Conservation (phyloP, 1,140 invertebrate species). For the Hestina assimilis region DNA sequence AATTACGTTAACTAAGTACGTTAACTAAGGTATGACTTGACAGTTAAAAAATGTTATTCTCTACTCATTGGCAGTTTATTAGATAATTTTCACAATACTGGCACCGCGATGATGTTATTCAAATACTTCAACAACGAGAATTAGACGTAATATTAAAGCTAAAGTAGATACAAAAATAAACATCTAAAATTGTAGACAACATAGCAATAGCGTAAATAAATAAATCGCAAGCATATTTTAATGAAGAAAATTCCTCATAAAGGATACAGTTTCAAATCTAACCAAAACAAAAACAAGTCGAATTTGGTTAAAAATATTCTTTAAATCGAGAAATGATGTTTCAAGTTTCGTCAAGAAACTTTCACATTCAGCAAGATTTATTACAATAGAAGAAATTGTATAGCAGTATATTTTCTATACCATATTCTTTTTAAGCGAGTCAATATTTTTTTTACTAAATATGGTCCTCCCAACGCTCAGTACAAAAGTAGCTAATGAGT, state of each 20-base stretch:
- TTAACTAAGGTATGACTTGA: constrained; percentile 55
- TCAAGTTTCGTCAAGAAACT: neutral
- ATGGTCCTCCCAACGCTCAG: constrained; percentile 68
- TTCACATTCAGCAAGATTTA: constrained; percentile 1
- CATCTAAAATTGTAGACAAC: constrained; percentile 55
- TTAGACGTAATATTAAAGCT: constrained; percentile 34
- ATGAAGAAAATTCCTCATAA: neutral
- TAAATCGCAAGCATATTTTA: constrained; percentile 14
- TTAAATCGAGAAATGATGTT: no score
- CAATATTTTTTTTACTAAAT: constrained; percentile 33
- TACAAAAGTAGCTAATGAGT: constrained; percentile 68
- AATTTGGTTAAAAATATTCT: neutral
- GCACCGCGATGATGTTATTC: constrained; percentile 22
- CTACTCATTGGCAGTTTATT: constrained; percentile 61
- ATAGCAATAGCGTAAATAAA: constrained; percentile 38
- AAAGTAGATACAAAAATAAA: constrained; percentile 63
- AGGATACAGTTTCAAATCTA: neutral
- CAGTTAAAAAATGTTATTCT: constrained; percentile 39
- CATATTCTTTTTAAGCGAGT: constrained; percentile 11
- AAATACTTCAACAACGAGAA: neutral
- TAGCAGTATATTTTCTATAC: constrained; percentile 8
- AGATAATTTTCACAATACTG: constrained; percentile 20
- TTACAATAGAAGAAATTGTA: constrained; percentile 10
- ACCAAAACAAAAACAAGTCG: neutral
- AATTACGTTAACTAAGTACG: constrained; percentile 41